phyloP scores from a whole-genome alignment of 2,797 vertebrate species.

The Oreonectes daqikongensis region DNA sequence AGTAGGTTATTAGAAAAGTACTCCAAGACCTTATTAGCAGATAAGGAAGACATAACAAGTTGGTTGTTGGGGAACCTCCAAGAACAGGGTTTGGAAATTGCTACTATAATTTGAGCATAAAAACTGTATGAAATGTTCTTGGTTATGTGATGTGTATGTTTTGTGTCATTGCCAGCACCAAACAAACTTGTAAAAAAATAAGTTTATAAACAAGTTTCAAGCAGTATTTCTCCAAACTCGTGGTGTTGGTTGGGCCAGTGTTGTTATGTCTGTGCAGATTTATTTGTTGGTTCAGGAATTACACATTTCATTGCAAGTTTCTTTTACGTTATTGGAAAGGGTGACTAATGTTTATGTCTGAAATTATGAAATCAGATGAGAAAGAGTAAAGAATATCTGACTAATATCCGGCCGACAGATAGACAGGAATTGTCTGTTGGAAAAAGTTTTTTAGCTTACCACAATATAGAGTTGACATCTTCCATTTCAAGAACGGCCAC shows the following conservation, averaged over 20 bases:
- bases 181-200: not conserved
- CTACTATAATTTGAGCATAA: not conserved
- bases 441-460: constrained; percentile 7
- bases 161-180: not conserved
- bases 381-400: constrained; percentile 1
- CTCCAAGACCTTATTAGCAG: not conserved
- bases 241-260: not conserved
- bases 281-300: not conserved
- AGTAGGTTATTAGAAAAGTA: not conserved
- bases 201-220: not conserved
- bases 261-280: not conserved
- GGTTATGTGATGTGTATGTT: not conserved
- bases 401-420: not conserved
- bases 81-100: not conserved
- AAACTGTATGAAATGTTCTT: not conserved
- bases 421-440: not conserved
- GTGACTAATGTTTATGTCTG: not conserved
- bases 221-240: not conserved
- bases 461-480: not conserved
- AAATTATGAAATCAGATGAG: not conserved
- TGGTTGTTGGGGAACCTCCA: not conserved
- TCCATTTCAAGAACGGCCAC: not conserved
- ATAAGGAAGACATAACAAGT: not conserved
- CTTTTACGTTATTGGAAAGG: not conserved
- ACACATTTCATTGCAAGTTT: not conserved